A percentile compares a stretch with the other conserved stretches of the same genome.
Conservation (phyloP, 2,113 vertebrate species). For the Sardina pilchardus region DNA sequence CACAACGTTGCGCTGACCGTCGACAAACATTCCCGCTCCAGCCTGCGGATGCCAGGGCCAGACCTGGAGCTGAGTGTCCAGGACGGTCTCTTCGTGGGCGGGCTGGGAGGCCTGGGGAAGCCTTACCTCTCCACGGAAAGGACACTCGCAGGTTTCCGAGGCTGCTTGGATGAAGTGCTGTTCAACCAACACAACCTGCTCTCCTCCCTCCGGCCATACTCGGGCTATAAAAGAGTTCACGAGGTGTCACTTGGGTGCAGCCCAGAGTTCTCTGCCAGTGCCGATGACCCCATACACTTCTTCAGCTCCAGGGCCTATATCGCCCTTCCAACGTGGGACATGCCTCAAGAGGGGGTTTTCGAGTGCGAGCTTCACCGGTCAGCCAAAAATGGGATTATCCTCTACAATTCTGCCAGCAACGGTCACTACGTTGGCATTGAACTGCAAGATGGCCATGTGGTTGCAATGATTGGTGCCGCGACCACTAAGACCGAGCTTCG, state of each 20-base stretch:
- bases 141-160: conserved; percentile 67
- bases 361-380: conserved; percentile 75
- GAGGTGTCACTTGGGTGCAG: conserved; percentile 85
- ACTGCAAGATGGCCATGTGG: conserved; percentile 75
- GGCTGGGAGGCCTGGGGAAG: conserved; percentile 63
- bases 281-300: conserved; percentile 81
- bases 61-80: conserved; percentile 74
- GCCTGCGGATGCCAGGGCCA: conserved; percentile 64
- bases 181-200: conserved; percentile 82
- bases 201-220: conserved; percentile 73
- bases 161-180: conserved; percentile 78
- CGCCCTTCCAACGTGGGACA: conserved; percentile 74
- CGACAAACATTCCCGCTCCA: conserved; percentile 68
- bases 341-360: conserved; percentile 64
- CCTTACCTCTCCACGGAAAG: conserved; percentile 60
- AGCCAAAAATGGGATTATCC: conserved; percentile 72
- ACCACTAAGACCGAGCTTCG: conserved; percentile 67
- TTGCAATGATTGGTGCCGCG: conserved; percentile 66
- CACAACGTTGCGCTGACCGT: conserved; percentile 71
- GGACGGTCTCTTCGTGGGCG: conserved; percentile 79
- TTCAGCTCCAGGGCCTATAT: conserved; percentile 85
- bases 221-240: conserved; percentile 76
- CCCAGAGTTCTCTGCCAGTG: conserved; percentile 81
- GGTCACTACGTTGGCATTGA: conserved; percentile 80
- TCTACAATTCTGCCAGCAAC: conserved; percentile 74